These are phyloP conservation scores for Neodiprion pinetum DNA, from an alignment of 1,140 invertebrate species.

Conservation along the genomic window DNA sequence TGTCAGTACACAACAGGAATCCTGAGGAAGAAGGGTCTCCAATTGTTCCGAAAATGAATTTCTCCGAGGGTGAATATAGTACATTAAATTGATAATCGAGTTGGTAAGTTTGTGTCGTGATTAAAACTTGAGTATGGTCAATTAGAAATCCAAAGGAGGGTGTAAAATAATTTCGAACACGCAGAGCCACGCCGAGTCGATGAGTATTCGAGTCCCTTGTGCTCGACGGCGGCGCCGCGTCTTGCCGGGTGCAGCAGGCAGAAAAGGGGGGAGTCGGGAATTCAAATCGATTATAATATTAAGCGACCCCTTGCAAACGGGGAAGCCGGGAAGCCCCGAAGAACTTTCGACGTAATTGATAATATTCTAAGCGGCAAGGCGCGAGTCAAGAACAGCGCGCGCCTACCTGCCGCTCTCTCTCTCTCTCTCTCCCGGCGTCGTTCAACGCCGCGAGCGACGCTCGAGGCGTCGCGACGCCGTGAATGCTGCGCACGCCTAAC, in stretches of 20 bases:
- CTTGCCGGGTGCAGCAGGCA: not conserved
- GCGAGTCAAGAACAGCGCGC: not conserved
- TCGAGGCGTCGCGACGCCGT: not conserved
- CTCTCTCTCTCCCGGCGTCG: not conserved
- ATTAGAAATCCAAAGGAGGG: not conserved
- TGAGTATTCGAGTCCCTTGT: no score
- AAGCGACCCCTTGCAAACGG: not conserved
- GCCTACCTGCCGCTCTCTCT: not conserved
- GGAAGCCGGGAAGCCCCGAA: conserved; percentile 3
- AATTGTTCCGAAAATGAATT: not conserved
- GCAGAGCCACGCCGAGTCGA: not conserved
- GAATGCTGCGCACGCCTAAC: not conserved
- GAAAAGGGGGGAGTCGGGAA: not conserved
- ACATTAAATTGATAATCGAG: not conserved
- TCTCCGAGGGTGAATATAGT: not conserved
- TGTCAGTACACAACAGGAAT: no score
- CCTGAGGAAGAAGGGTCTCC: no score
- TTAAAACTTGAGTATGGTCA: not conserved
- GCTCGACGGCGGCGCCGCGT: not conserved
- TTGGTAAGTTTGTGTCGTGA: not conserved
- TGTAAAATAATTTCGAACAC: conserved; percentile 1
- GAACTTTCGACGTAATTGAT: conserved; percentile 5
- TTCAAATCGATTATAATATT: conserved; percentile 4
- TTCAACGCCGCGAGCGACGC: no score
- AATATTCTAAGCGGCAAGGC: not conserved